These are phyloP conservation scores for Limenitis camilla DNA, from an alignment of 2,888 invertebrate genomes.

Conservation along the genomic window DNA sequence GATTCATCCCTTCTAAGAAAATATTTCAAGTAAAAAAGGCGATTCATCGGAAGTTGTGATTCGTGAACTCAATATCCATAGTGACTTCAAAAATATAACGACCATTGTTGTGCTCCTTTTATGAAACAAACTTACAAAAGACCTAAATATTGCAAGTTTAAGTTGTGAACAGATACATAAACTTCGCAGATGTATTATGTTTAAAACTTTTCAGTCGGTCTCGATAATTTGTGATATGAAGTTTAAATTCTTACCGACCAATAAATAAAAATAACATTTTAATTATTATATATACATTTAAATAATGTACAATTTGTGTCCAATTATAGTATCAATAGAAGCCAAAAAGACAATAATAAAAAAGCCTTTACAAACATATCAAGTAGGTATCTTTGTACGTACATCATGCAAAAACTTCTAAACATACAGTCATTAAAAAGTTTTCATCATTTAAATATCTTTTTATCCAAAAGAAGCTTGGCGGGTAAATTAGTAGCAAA, in stretches of 20 bases:
- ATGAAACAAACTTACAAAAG: constrained; percentile 17
- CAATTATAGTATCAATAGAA: neutral
- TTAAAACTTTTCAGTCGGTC: constrained; percentile 12
- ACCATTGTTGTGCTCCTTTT: constrained; percentile 18
- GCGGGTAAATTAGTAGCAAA: too few relatives aligned
- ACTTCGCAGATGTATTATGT: constrained; percentile 15
- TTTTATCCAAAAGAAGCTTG: too few relatives aligned
- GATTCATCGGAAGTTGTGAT: constrained; percentile 18
- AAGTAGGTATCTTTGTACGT: too few relatives aligned
- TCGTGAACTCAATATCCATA: constrained; percentile 21
- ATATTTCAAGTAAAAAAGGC: constrained; percentile 11
- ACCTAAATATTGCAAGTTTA: constrained; percentile 16
- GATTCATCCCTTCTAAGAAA: constrained; percentile 33
- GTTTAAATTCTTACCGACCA: neutral
- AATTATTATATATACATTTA: neutral
- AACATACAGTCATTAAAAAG: too few relatives aligned
- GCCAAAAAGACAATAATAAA: too few relatives aligned
- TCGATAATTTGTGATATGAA: constrained; percentile 8
- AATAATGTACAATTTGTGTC: neutral
- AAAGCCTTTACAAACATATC: too few relatives aligned
- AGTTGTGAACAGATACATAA: constrained; percentile 12
- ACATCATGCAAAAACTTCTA: too few relatives aligned
- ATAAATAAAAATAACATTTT: neutral
- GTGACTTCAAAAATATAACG: constrained; percentile 11
- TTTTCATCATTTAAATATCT: too few relatives aligned